Evolutionary conservation across 2,113 vertebrate genomes (phyloP).

Genomic region (Ictalurus punctatus): DNA sequence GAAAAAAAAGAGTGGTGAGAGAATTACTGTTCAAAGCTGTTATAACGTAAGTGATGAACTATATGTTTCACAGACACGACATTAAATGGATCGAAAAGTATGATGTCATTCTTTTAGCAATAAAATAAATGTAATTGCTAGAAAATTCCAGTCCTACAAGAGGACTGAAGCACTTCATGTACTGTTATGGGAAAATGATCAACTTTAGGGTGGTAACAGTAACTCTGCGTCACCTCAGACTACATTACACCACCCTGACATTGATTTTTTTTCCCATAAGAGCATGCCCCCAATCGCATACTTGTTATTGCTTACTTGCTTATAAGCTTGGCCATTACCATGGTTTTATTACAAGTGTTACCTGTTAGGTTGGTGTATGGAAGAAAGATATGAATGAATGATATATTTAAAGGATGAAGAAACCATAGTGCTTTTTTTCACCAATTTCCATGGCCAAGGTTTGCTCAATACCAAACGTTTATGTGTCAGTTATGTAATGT

Average conservation of each 20-base stretch:
- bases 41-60: too few species aligned
- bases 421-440: not conserved
- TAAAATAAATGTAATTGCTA: not conserved
- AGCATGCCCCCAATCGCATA: too few species aligned
- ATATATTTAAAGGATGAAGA: not conserved
- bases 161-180: not conserved
- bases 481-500: not conserved
- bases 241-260: not conserved
- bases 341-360: not conserved
- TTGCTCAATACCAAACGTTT: not conserved
- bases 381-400: not conserved
- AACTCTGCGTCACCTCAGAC: not conserved
- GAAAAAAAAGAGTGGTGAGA: too few species aligned
- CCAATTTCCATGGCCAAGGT: not conserved
- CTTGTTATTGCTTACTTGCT: not conserved
- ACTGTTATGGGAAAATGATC: not conserved
- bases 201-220: not conserved
- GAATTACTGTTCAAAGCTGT: too few species aligned
- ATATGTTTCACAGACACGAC: too few species aligned
- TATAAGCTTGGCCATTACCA: not conserved
- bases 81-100: too few species aligned
- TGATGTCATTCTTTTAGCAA: too few species aligned
- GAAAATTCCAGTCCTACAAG: not conserved
- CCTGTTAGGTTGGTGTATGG: too few species aligned
- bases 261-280: not conserved